A percentile compares a stretch with the other conserved stretches of the same genome.
Evolutionary conservation across 1,140 invertebrate genomes (phyloP).

Genomic region (Nasonia longicornis): DNA sequence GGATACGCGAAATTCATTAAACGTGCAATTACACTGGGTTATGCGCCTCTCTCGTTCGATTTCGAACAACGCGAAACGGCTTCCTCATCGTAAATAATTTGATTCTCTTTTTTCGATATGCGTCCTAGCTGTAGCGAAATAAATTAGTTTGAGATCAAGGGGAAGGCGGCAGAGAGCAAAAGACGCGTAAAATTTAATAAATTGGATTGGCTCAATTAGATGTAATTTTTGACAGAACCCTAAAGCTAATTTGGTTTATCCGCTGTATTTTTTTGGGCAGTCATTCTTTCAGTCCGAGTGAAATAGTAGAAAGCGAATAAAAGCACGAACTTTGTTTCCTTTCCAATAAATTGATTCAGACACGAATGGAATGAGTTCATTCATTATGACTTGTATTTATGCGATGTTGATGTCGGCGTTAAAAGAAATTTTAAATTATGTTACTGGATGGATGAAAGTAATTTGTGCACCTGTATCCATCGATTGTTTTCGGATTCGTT

Average conservation of each 20-base stretch:
- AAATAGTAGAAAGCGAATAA: slow-evolving; percentile 30
- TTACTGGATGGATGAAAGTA: too few relatives aligned
- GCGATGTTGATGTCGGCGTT: too few relatives aligned
- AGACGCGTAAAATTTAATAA: slow-evolving; percentile 1
- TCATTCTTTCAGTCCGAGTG: not conserved
- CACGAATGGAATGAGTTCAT: not conserved
- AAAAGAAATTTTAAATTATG: too few relatives aligned
- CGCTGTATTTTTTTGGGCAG: not conserved
- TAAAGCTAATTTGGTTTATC: not conserved
- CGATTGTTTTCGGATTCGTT: too few relatives aligned
- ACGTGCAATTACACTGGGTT: slow-evolving; percentile 10
- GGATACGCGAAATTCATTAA: slow-evolving; percentile 29
- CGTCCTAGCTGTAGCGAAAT: not conserved
- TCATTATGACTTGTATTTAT: not conserved
- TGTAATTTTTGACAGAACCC: not conserved
- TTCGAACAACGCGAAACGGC: not conserved
- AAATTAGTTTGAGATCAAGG: not conserved
- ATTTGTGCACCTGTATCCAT: not conserved
- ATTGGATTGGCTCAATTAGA: not conserved
- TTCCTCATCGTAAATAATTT: slow-evolving; percentile 15
- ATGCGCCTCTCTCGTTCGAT: not conserved
- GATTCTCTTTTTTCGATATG: not conserved
- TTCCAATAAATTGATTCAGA: not conserved
- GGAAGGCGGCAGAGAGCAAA: not conserved
- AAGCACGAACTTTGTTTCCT: not conserved